phyloP scores from a whole-genome alignment of 2,113 vertebrate genomes.

The Sus scrofa region DNA sequence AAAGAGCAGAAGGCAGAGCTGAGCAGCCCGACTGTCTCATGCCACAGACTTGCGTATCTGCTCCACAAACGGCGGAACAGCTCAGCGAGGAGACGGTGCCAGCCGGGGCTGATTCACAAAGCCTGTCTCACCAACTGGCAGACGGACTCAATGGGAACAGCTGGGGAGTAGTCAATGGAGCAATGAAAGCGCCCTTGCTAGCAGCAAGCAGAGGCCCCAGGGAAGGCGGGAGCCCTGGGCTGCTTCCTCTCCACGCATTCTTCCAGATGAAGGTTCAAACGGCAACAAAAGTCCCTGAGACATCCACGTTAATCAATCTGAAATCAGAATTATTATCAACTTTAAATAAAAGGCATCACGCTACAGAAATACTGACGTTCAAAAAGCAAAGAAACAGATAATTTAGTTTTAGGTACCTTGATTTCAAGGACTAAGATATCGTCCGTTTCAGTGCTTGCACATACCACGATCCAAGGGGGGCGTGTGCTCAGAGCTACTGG shows the following conservation, averaged over 20 bases:
- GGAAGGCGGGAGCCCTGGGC: background rate
- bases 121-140: constrained; percentile 45
- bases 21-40: constrained; percentile 1
- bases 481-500: background rate
- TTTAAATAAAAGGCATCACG: constrained; percentile 3
- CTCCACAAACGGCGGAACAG: constrained; percentile 69
- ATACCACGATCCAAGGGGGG: background rate
- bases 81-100: background rate
- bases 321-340: background rate
- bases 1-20: constrained; percentile 46
- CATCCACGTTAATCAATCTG: background rate
- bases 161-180: background rate
- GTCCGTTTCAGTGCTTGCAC: background rate
- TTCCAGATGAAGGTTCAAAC: background rate
- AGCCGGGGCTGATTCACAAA: constrained; percentile 63
- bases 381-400: background rate
- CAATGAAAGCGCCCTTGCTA: background rate
- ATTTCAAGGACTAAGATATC: background rate
- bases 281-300: background rate
- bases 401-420: background rate
- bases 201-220: background rate
- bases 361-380: background rate
- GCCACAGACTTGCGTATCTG: constrained; percentile 43
- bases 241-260: background rate
- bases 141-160: constrained; percentile 65